These are phyloP conservation scores for Notarius quadriscutis DNA, from an alignment of 2,113 vertebrate genomes.

Conservation along the genomic window DNA sequence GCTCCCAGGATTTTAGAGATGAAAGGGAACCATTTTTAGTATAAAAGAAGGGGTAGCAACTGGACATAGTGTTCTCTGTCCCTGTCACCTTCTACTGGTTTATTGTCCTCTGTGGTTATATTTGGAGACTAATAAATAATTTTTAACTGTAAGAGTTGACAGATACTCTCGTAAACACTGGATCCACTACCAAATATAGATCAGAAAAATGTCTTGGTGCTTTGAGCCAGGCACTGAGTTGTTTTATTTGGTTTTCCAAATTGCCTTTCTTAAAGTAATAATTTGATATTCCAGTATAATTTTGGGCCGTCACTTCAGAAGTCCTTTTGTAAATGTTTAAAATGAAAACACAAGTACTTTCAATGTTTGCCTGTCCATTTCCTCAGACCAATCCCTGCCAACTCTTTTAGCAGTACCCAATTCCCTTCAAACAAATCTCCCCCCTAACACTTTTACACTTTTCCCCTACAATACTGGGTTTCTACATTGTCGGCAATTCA, in stretches of 20 bases:
- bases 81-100: constrained; percentile 44
- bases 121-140: constrained; percentile 47
- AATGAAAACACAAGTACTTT: constrained; percentile 60
- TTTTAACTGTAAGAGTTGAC: constrained; percentile 55
- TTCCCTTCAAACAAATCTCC: constrained; percentile 5
- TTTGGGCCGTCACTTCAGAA: constrained; percentile 53
- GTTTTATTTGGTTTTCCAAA: constrained; percentile 71
- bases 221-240: constrained; percentile 61
- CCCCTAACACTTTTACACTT: not conserved
- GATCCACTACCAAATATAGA: constrained; percentile 67
- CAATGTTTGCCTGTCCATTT: constrained; percentile 60
- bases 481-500: constrained; percentile 74
- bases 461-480: constrained; percentile 57
- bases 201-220: constrained; percentile 65
- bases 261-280: constrained; percentile 54
- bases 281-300: constrained; percentile 59
- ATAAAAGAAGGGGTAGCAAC: not conserved
- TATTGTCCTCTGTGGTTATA: constrained; percentile 43
- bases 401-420: constrained; percentile 19
- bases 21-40: constrained; percentile 3
- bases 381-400: constrained; percentile 41
- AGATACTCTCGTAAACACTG: constrained; percentile 60
- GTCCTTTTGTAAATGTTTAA: constrained; percentile 59
- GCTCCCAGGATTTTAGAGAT: not conserved
- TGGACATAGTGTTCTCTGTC: constrained; percentile 29